Percentiles rank a stretch among this genome's conserved stretches.
These are phyloP conservation scores for Melangyna quadrimaculata DNA, from an alignment of 2,888 invertebrate genomes.

Conservation along the genomic window DNA sequence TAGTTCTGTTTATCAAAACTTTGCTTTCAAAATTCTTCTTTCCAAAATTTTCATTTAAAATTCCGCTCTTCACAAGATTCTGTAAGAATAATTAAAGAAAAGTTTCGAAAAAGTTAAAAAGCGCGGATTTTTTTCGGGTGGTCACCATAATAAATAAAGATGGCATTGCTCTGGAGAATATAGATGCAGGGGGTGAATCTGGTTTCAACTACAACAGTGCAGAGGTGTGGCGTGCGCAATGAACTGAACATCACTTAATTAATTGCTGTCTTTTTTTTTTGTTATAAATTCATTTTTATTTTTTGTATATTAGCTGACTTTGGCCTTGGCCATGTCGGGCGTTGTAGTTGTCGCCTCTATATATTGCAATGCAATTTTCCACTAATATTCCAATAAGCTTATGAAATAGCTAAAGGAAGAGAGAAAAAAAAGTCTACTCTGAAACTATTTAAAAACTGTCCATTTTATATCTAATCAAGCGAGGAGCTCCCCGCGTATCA, in stretches of 20 bases:
- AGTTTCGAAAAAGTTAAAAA: no score
- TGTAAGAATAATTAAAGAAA: no score
- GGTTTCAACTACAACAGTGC: not conserved
- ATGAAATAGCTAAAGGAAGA: slow-evolving; percentile 11
- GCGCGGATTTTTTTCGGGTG: no score
- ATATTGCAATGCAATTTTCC: slow-evolving; percentile 23
- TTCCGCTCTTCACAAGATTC: no score
- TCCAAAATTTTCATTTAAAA: no score
- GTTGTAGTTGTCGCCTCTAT: slow-evolving; percentile 15
- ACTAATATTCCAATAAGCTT: slow-evolving; percentile 32
- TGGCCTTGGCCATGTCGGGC: slow-evolving; percentile 63
- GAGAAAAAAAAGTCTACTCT: slow-evolving; percentile 31
- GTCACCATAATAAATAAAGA: not conserved
- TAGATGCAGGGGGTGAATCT: not conserved
- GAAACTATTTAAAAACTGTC: slow-evolving; percentile 38
- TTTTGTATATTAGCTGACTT: slow-evolving; percentile 37
- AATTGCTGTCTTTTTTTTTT: slow-evolving; percentile 54
- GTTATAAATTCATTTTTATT: slow-evolving; percentile 37
- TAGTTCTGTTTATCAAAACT: no score
- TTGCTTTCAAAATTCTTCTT: no score
- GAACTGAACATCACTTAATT: slow-evolving; percentile 71
- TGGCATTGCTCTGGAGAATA: slow-evolving; percentile 7
- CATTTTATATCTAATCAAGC: slow-evolving; percentile 57
- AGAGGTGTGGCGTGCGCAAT: slow-evolving; percentile 66
- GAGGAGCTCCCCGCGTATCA: slow-evolving; percentile 24